Percentiles rank a stretch among this genome's conserved stretches.
These are phyloP conservation scores for Acanthurus leucopareius DNA, from an alignment of 2,797 vertebrate species.

Conservation along the genomic window DNA sequence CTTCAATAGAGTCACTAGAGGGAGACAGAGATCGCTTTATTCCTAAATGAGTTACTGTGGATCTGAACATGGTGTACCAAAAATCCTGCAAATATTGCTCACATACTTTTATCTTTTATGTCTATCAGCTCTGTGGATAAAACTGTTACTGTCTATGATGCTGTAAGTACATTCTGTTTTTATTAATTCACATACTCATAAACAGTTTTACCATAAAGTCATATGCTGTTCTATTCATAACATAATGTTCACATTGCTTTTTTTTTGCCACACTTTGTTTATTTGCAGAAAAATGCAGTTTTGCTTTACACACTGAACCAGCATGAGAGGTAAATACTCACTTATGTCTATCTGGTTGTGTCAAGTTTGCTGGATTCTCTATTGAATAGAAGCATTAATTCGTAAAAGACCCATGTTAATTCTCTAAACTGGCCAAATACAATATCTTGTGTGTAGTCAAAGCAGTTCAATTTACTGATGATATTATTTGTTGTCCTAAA, in stretches of 20 bases:
- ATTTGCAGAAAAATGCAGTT: conserved; percentile 87
- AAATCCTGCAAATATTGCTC: background rate
- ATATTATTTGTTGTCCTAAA: background rate
- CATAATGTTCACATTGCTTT: background rate
- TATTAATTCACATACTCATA: background rate
- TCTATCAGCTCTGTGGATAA: conserved; percentile 86
- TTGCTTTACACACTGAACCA: conserved; percentile 91
- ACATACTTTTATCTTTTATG: conserved; percentile 4
- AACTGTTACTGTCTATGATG: conserved; percentile 83
- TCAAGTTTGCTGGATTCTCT: background rate
- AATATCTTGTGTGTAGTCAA: background rate
- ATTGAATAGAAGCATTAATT: background rate
- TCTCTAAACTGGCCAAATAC: background rate
- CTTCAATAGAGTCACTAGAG: conserved; percentile 52
- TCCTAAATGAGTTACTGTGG: background rate
- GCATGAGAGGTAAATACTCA: conserved; percentile 89
- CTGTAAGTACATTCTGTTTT: conserved; percentile 75
- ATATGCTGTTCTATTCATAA: background rate
- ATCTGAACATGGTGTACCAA: conserved; percentile 10
- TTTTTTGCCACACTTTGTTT: background rate
- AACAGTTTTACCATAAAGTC: background rate
- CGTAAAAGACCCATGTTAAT: background rate
- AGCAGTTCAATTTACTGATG: background rate
- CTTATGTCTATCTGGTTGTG: background rate
- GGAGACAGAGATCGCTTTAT: conserved; percentile 63